Evolutionary conservation across 2,797 vertebrate genomes (phyloP), one percentile per base, ranked within the genome.

Genomic region (Acanthurus tractus): DNA sequence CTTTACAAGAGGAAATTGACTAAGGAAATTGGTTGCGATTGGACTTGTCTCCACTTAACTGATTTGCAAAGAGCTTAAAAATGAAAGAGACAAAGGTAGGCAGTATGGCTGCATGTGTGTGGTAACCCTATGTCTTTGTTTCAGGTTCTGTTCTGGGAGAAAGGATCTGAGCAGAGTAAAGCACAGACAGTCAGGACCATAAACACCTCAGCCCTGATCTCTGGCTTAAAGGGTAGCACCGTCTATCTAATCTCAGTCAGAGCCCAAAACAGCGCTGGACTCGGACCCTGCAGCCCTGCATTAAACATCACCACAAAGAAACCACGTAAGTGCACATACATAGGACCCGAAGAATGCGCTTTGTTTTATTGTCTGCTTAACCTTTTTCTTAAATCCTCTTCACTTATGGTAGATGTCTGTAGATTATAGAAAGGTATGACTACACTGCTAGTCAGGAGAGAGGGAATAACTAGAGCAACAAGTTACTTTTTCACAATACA

Each of bases 301-400:
- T 71, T 93, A 29, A 93, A 88, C 68, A 76, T 94, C 83, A 93
- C 91, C 73, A 96, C 95, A 82, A 95, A 92, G 86, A 95, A 94
- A 78, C 92, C 94, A 67, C 94, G 94, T 95, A 74, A 93, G 94
- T 92, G 25, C 13, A 40, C 36, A 46, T 22, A 34, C 48, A 46
- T 53, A 58, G 7, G 2, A 29, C 54, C 44, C 23, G 20, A 8
- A 8, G 40, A 36, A 29, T 13, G 18, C 18, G 6, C 23, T 49
- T 20, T 53, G 25, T 54, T 53, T 48, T 0, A 23, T n/a, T 18
- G n/a, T 34, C 10, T 53, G 10, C 3, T 4, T 2, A 7, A 18
- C 14, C 6, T 55, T 63, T 36, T 38, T 63, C 8, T 44, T 2
- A 4, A 52, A 2, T 40, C 3, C 0, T 11, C 6, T 55, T 56